Percentiles rank a stretch among this genome's conserved stretches.
phyloP scores from a whole-genome alignment of 35 echinoderm and acorn worm genomes.

The Hemicentrotus pulcherrimus region DNA sequence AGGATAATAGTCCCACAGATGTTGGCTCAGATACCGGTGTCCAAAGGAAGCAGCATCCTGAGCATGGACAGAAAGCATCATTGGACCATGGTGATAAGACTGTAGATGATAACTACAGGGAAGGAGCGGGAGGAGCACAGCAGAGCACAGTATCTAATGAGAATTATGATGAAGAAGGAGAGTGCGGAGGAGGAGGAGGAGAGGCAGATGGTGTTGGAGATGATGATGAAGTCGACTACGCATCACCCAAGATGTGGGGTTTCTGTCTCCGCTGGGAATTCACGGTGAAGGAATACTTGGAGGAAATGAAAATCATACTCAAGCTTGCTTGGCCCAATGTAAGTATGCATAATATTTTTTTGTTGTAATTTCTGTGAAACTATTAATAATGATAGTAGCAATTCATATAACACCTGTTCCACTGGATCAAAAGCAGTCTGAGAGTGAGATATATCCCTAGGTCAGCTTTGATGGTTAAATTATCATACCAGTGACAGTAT shows the following conservation, averaged over 20 bases:
- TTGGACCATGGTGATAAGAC: background rate
- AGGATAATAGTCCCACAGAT: background rate
- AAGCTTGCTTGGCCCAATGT: conserved; percentile 33
- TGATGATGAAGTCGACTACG: background rate
- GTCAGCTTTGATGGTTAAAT: too few species aligned
- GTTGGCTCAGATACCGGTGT: background rate
- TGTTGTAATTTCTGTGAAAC: too few species aligned
- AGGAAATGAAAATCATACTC: background rate
- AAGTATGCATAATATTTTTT: background rate
- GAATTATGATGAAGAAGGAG: background rate
- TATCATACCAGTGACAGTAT: too few species aligned
- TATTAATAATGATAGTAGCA: too few species aligned
- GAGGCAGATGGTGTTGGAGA: background rate
- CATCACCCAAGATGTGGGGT: background rate
- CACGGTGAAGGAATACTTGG: background rate
- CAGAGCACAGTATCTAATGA: background rate
- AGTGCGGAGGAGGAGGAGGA: background rate
- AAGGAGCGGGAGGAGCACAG: background rate
- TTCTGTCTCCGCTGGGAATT: background rate
- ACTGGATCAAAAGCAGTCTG: too few species aligned
- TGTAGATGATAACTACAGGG: background rate
- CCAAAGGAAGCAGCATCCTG: too few species aligned
- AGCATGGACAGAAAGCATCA: too few species aligned
- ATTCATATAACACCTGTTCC: too few species aligned
- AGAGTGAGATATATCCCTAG: too few species aligned